Base-by-base conservation (phyloP, 2,797 vertebrate species). In the Sebastes variabilis region DNA sequence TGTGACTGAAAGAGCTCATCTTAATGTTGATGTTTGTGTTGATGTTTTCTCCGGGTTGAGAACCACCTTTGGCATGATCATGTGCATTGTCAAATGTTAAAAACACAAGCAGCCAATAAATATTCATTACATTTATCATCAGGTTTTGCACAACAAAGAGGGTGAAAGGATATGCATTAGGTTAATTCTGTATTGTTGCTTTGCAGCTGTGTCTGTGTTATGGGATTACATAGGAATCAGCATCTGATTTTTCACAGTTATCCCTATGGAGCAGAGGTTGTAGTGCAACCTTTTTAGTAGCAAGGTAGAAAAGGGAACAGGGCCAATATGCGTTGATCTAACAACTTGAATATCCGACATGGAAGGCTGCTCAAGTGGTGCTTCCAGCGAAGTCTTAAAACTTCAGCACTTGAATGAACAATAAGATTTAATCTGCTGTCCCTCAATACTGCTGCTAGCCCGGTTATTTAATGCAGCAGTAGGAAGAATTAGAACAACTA, bases 351-450 rank as follows among this genome's bases (percentile, higher is more conserved):
- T 52, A n/a, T 52, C 49, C 20, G 49, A 52, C 49, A 52, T n/a
- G 49, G 20, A 52, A 52, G 49, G 49, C 18, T n/a, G 49, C 49
- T 52, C 49, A 52, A 52, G 20, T 52, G 49, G 49, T 52, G 18
- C 49, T 46, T 46, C 42, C 14, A 29, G 27, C 66, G 27, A 75
- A 60, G 46, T 55, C 69, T 58, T 54, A 78, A 79, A 68, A 9
- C 14, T 55, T 66, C 13, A 58, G 49, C 38, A 70, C 22, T 58
- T 32, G 2, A 81, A 59, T 42, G 7, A 84, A 79, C 46, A 58
- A 58, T 66, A 59, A 34, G 61, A 32, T 69, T 56, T 58, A 73
- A 75, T 54, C 55, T 76, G 9, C 29, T 68, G 29, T 76, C 34
- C 38, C 32, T 60, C 29, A 60, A 64, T 49, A 34, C 25, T 68